phyloP scores from a whole-genome alignment of 2,888 invertebrate species.

The Zootermopsis nevadensis region DNA sequence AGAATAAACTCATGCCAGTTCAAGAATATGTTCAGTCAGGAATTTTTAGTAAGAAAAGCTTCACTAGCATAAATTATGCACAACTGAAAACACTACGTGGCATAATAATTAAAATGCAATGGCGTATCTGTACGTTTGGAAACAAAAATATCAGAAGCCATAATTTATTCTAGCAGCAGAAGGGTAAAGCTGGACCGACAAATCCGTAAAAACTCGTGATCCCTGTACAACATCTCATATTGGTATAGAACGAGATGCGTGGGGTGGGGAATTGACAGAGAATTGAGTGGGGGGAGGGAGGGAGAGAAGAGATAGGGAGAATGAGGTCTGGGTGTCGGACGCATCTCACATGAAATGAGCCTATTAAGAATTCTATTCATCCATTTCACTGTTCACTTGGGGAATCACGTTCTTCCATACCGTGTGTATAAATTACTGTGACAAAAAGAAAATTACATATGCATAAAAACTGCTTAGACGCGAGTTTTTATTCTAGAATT shows the following conservation, averaged over 20 bases:
- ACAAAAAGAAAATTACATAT: constrained; percentile 46
- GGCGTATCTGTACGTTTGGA: no score
- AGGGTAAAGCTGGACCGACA: not conserved
- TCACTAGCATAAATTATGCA: no score
- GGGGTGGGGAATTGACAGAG: not conserved
- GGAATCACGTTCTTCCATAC: not conserved
- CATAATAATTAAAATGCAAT: no score
- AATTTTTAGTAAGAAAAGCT: no score
- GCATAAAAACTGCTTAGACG: constrained; percentile 46
- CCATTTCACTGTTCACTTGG: not conserved
- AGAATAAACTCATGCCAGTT: no score
- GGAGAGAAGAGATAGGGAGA: not conserved
- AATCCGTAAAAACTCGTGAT: not conserved
- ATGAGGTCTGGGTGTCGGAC: not conserved
- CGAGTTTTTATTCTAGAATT: constrained; percentile 40
- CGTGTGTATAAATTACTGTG: not conserved
- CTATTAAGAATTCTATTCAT: constrained; percentile 29
- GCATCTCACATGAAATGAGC: constrained; percentile 8
- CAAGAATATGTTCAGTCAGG: no score
- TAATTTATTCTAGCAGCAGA: no score
- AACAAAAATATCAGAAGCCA: no score
- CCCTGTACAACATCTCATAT: not conserved
- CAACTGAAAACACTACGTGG: no score
- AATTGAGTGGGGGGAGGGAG: not conserved
- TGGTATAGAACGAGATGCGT: not conserved